Conservation (phyloP, 2,888 invertebrate species). For the Strigamia transsilvanica region DNA sequence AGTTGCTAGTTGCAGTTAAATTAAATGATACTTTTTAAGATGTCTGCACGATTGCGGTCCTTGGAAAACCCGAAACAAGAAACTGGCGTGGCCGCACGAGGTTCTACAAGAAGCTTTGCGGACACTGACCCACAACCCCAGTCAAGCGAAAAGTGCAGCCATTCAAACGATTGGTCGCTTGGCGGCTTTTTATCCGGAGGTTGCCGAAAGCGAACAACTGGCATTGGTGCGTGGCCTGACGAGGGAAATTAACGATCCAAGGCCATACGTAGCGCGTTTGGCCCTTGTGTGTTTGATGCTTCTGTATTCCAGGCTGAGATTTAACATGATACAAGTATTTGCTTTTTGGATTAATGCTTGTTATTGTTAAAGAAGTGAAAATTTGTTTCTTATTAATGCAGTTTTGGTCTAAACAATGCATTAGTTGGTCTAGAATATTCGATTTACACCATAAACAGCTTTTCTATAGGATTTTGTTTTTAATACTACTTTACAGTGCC, state of each 20-base stretch:
- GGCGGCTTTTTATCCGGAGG: constrained; percentile 50
- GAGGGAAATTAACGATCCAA: not conserved
- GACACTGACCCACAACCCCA: not conserved
- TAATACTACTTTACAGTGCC: constrained; percentile 1
- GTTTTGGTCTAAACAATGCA: too few relatives aligned
- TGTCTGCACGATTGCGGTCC: not conserved
- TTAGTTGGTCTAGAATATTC: too few relatives aligned
- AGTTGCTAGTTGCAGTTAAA: too few relatives aligned
- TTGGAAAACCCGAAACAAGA: not conserved
- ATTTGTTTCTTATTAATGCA: too few relatives aligned
- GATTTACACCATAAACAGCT: too few relatives aligned
- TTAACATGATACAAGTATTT: constrained; percentile 49
- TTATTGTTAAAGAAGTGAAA: too few relatives aligned
- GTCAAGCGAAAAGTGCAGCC: not conserved
- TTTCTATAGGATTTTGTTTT: too few relatives aligned
- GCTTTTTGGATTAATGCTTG: too few relatives aligned
- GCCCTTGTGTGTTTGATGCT: constrained; percentile 23
- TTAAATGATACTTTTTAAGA: too few relatives aligned
- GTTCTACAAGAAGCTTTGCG: constrained; percentile 8
- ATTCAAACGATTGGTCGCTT: constrained; percentile 45
- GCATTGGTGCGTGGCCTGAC: constrained; percentile 5
- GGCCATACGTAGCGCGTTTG: not conserved
- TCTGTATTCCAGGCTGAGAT: not conserved
- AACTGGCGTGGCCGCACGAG: constrained; percentile 19
- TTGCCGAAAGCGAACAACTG: constrained; percentile 46